Evolutionary conservation across 2,797 vertebrate genomes (phyloP).

Genomic region (Sebastes taczanowskii): DNA sequence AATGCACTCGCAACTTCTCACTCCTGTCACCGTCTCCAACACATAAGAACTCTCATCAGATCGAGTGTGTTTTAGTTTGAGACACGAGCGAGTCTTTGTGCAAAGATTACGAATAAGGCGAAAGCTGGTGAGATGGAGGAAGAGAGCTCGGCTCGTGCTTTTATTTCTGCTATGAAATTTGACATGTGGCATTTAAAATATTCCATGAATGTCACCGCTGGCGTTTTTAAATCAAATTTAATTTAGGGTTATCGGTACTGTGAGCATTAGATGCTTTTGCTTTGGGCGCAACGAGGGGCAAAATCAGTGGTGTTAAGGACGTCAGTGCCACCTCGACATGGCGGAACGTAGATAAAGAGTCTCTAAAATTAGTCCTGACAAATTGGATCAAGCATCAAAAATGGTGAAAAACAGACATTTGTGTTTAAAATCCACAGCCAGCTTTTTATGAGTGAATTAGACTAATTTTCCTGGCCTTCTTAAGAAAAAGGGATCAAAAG

Average conservation of each 20-base stretch:
- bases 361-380: constrained; percentile 48
- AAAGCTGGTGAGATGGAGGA: not conserved
- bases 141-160: not conserved
- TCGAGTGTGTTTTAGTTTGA: not conserved
- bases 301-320: constrained; percentile 27
- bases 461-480: constrained; percentile 21
- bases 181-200: constrained; percentile 27
- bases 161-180: constrained; percentile 22
- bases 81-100: not conserved
- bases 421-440: constrained; percentile 18
- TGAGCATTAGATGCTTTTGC: constrained; percentile 29
- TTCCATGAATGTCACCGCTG: constrained; percentile 3
- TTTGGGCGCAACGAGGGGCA: constrained; percentile 18
- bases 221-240: constrained; percentile 20
- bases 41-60: constrained; percentile 27
- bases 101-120: not conserved
- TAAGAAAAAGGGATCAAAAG: constrained; percentile 2
- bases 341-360: constrained; percentile 23
- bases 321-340: constrained; percentile 26
- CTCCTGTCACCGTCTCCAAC: constrained; percentile 16
- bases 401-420: constrained; percentile 11
- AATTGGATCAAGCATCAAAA: constrained; percentile 33
- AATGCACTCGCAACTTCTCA: constrained; percentile 3
- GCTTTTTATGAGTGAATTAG: constrained; percentile 1
- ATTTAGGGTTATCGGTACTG: constrained; percentile 4